Evolutionary conservation across 2,797 vertebrate species (phyloP).

Genomic region (Tachyglossus aculeatus): DNA sequence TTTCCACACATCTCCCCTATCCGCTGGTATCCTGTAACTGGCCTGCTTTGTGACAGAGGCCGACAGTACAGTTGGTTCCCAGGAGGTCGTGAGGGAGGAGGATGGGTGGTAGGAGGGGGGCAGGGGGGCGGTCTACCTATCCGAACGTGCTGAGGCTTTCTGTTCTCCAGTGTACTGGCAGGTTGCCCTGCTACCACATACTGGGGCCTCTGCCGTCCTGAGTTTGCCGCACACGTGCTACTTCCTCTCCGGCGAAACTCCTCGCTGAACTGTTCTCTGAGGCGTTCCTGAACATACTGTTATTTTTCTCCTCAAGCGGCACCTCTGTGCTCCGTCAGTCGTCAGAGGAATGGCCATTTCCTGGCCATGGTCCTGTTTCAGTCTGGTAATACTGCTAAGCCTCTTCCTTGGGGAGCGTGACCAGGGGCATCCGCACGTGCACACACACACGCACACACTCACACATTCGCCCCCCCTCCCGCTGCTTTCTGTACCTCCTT

Average conservation of each 20-base stretch:
- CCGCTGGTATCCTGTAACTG: not conserved
- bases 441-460: accelerated
- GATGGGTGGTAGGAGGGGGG: not conserved
- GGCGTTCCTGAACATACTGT: conserved; percentile 2
- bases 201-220: not conserved
- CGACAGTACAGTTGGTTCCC: too few species aligned
- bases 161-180: not conserved
- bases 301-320: not conserved
- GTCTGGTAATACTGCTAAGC: not conserved
- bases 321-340: conserved; percentile 12
- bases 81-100: too few species aligned
- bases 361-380: conserved; percentile 8
- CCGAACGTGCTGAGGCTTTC: not conserved
- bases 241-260: conserved; percentile 6
- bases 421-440: accelerated
- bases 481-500: conserved; percentile 9
- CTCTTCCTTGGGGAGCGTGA: not conserved
- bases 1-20: not conserved
- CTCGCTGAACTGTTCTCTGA: not conserved
- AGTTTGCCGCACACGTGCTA: not conserved
- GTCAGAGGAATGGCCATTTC: not conserved
- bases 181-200: conserved; percentile 7
- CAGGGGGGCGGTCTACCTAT: not conserved
- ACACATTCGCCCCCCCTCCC: not conserved
- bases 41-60: not conserved